Percentiles rank a stretch among this genome's conserved stretches.
Conservation (phyloP, 1,140 invertebrate genomes). For the Plectus sambesii region DNA sequence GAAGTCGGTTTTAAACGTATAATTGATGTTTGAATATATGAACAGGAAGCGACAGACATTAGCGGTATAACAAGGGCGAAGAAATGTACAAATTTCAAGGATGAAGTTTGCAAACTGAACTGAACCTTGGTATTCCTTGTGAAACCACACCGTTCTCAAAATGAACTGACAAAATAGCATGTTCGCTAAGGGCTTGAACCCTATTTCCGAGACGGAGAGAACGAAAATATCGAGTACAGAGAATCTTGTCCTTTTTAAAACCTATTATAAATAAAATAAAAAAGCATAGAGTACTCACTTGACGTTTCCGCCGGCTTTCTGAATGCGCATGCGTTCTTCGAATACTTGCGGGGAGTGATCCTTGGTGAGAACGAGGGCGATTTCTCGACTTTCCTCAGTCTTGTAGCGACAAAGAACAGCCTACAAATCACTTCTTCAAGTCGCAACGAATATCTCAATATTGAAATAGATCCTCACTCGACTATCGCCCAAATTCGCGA, state of each 20-base stretch:
- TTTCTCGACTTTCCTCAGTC: conserved; percentile 32
- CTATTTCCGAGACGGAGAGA: no score
- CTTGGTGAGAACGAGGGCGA: conserved; percentile 47
- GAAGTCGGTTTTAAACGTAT: conserved; percentile 10
- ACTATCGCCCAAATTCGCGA: conserved; percentile 52
- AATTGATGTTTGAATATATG: conserved; percentile 8
- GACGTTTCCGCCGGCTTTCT: conserved; percentile 51
- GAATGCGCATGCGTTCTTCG: conserved; percentile 51
- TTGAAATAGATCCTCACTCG: conserved; percentile 43
- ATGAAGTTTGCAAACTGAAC: no score
- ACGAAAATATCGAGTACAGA: no score
- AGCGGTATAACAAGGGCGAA: no score
- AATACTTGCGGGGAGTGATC: conserved; percentile 50
- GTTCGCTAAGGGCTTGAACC: no score
- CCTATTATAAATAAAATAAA: no score
- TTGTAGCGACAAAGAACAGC: conserved; percentile 49
- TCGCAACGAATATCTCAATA: conserved; percentile 1
- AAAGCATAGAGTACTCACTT: conserved; percentile 41
- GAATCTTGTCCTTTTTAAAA: no score
- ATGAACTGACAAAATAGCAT: no score
- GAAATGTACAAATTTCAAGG: no score
- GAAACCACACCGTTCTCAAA: no score
- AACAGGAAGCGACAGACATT: no score
- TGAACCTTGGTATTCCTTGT: no score
- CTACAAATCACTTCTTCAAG: conserved; percentile 32